phyloP scores from a whole-genome alignment of 2,888 invertebrate species.

The Eristalinus aeneus region DNA sequence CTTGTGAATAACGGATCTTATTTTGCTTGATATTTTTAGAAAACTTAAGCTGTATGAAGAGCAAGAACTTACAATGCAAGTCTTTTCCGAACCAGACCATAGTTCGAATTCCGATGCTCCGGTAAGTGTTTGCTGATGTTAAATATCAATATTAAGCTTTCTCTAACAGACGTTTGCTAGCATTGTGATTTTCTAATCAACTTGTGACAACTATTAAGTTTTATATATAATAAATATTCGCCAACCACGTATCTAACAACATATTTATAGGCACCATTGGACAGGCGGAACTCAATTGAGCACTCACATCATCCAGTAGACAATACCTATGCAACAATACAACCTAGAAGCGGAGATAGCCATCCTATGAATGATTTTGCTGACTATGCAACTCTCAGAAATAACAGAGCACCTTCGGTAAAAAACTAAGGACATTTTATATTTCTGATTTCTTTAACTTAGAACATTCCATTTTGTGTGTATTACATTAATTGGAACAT shows the following conservation, averaged over 20 bases:
- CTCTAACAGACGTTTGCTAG: not conserved
- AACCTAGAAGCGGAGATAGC: constrained; percentile 78
- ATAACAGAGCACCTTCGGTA: constrained; percentile 80
- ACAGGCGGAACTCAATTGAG: constrained; percentile 78
- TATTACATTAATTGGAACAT: not conserved
- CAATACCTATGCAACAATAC: constrained; percentile 81
- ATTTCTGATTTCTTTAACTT: not conserved
- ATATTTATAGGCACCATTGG: constrained; percentile 75
- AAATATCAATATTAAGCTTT: not conserved
- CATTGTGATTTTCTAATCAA: constrained; percentile 35
- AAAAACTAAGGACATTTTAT: constrained; percentile 30
- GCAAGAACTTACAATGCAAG: constrained; percentile 96
- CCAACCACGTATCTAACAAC: constrained; percentile 52
- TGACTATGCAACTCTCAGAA: constrained; percentile 80
- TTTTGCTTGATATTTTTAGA: constrained; percentile 79
- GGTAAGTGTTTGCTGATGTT: constrained; percentile 73
- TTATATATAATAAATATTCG: not conserved
- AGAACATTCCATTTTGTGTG: not conserved
- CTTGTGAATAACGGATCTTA: constrained; percentile 10
- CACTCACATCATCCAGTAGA: constrained; percentile 79
- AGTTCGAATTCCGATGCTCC: constrained; percentile 79
- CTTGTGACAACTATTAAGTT: constrained; percentile 7
- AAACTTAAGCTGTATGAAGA: constrained; percentile 94
- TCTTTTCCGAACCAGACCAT: constrained; percentile 89
- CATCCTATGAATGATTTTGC: constrained; percentile 79